Conservation (phyloP, 2,888 invertebrate species). For the Eudemis profundana region DNA sequence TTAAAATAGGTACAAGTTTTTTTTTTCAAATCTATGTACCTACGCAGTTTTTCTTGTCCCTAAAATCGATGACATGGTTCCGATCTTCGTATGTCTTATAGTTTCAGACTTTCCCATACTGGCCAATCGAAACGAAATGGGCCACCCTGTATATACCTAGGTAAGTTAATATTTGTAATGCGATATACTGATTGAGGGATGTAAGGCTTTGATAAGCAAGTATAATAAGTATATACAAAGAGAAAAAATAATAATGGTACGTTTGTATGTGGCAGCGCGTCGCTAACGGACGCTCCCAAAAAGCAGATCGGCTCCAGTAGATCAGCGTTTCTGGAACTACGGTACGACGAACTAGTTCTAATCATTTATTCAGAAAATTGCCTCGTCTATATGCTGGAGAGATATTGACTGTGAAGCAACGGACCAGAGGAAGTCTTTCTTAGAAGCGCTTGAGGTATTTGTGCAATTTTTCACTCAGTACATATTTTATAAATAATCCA, state of each 20-base stretch:
- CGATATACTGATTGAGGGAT: too few relatives aligned
- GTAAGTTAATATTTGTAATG: too few relatives aligned
- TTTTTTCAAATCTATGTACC: too few relatives aligned
- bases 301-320: constrained; percentile 16
- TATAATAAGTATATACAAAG: background rate
- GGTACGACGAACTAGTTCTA: constrained; percentile 12
- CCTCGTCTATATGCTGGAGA: constrained; percentile 17
- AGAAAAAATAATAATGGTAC: background rate
- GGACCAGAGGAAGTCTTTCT: constrained; percentile 8
- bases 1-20: too few relatives aligned
- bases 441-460: background rate
- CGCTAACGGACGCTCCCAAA: background rate
- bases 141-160: too few relatives aligned
- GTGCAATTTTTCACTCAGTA: background rate
- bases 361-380: constrained; percentile 37
- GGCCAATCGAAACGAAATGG: too few relatives aligned
- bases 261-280: constrained; percentile 12
- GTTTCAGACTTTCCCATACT: too few relatives aligned
- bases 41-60: too few relatives aligned
- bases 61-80: too few relatives aligned
- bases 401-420: constrained; percentile 18
- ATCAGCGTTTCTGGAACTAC: constrained; percentile 25
- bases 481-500: background rate
- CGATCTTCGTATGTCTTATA: too few relatives aligned
- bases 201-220: too few relatives aligned